A percentile compares a stretch with the other conserved stretches of the same genome.
Evolutionary conservation across 2,888 invertebrate species (phyloP).

Genomic region (Lordiphosa andalusiaca): DNA sequence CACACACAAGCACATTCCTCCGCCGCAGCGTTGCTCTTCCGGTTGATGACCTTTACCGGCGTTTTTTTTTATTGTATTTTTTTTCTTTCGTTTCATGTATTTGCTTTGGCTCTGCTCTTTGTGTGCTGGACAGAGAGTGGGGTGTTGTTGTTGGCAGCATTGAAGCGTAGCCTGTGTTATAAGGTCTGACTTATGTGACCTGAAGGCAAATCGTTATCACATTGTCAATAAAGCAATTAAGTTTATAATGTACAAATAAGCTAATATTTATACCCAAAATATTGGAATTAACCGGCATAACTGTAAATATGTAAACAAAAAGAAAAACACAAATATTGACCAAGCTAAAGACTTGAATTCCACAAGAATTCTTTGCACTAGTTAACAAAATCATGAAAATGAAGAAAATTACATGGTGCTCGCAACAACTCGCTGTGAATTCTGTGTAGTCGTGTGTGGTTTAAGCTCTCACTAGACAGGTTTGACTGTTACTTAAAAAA

Average conservation of each 20-base stretch:
- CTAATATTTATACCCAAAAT: constrained; percentile 7
- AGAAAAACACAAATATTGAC: not conserved
- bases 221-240: constrained; percentile 20
- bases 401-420: too few relatives aligned
- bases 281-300: not conserved
- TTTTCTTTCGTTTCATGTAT: constrained; percentile 35
- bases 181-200: not conserved
- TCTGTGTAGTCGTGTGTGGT: not conserved
- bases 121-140: constrained; percentile 18
- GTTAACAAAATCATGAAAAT: too few relatives aligned
- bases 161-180: constrained; percentile 1
- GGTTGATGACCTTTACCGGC: constrained; percentile 79
- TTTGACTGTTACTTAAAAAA: constrained; percentile 9
- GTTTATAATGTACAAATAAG: constrained; percentile 8
- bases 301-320: constrained; percentile 19
- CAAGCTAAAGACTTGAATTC: too few relatives aligned
- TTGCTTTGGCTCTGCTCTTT: constrained; percentile 17
- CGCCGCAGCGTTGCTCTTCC: constrained; percentile 65
- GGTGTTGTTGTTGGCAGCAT: constrained; percentile 5
- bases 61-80: constrained; percentile 61
- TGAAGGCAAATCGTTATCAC: constrained; percentile 27
- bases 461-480: constrained; percentile 7
- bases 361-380: too few relatives aligned
- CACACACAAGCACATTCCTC: constrained; percentile 23
- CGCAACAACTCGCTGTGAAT: too few relatives aligned